Evolutionary conservation across 2,113 vertebrate species (phyloP), one percentile per base, ranked within the genome.

Genomic region (Marcusenius ussheri): DNA sequence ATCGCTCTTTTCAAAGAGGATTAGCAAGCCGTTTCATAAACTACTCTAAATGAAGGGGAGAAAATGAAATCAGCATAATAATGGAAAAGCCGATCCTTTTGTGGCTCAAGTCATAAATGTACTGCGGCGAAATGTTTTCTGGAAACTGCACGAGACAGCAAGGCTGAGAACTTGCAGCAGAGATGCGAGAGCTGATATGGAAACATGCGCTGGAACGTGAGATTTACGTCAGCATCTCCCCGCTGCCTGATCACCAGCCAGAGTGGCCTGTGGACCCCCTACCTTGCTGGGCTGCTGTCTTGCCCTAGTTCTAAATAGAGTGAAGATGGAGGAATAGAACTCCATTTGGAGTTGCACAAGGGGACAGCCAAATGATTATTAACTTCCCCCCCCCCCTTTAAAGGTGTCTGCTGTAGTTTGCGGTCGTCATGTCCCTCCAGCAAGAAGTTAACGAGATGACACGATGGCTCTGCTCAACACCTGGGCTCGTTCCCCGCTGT

Each of bases 361-460:
- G 35, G 50, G 58, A 13, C 39, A 46, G 58, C 35, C 35, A 88
- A 45, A 42, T 45, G 35, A 24, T 62, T 62, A n/a, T 62, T 88
- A 24, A 62, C 5, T 1, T 31, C 19, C 15, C 31, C 51, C 19
- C 35, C 39, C 27, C 35, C 53, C 21, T 0, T 47, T 15, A 45
- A 87, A 87, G 27, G 85, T 53, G 53, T 88, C 39, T 11, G 35
- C 27, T 35, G 9, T 53, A 88, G 51, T 88, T 89, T 89, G 35
- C 15, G 47, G 70, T 83, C 27, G 11, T n/a, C 47, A 49, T 83
- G 47, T 89, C 88, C 88, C 74, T 83, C 74, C 31, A 83, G 88
- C 74, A 24, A 83, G 21, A 89, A 80, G 46, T 80, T 83, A 89
- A 89, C 10, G 88, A 89, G 62, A 45, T 83, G 50, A 51, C 24